Percentiles rank a stretch among this genome's conserved stretches.
Conservation (phyloP, 2,888 invertebrate species). For the Epistrophe grossulariae region DNA sequence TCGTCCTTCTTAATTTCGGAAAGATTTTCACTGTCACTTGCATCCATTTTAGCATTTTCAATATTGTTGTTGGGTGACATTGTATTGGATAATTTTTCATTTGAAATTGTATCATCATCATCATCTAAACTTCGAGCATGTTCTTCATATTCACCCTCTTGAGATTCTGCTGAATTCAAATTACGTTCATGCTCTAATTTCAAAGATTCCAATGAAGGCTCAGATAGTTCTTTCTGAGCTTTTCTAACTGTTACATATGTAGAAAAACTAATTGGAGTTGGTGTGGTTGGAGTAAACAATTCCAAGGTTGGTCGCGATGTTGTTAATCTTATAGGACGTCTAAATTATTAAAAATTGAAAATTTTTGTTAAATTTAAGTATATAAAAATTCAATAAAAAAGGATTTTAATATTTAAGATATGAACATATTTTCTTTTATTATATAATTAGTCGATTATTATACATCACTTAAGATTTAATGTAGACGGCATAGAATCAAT, state of each 20-base stretch:
- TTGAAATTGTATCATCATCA: slow-evolving; percentile 76
- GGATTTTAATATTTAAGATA: slow-evolving; percentile 10
- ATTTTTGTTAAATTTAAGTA: slow-evolving; percentile 60
- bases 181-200: slow-evolving; percentile 81
- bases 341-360: slow-evolving; percentile 69
- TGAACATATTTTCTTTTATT: slow-evolving; percentile 26
- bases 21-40: slow-evolving; percentile 52
- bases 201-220: slow-evolving; percentile 81
- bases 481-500: not conserved
- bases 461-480: slow-evolving; percentile 1
- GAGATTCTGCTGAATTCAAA: slow-evolving; percentile 75
- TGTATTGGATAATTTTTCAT: slow-evolving; percentile 70
- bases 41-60: slow-evolving; percentile 55
- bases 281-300: slow-evolving; percentile 79
- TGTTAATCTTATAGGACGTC: slow-evolving; percentile 83
- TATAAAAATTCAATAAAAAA: slow-evolving; percentile 10
- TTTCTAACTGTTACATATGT: slow-evolving; percentile 79
- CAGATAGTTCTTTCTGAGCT: slow-evolving; percentile 77
- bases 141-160: slow-evolving; percentile 46
- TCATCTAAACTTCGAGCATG: slow-evolving; percentile 77
- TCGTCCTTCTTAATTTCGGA: slow-evolving; percentile 40
- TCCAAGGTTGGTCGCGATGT: slow-evolving; percentile 78
- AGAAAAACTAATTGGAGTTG: slow-evolving; percentile 80
- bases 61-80: slow-evolving; percentile 38
- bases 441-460: slow-evolving; percentile 6